Percentiles rank a stretch among this genome's conserved stretches.
phyloP scores from a whole-genome alignment of 2,888 invertebrate species.

The Pachliopta kotzebuea region DNA sequence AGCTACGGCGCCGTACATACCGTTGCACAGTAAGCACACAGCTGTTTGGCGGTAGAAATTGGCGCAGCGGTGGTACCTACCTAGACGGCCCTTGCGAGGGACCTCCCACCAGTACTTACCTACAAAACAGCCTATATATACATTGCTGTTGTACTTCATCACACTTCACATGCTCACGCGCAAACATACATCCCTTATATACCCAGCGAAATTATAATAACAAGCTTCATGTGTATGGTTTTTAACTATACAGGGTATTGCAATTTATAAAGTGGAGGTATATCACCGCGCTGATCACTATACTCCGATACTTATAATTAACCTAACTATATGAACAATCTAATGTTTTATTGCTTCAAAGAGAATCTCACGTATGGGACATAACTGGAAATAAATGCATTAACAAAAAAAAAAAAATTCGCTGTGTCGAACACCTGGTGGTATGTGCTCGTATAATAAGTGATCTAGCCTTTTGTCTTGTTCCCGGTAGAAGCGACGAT shows the following conservation, averaged over 20 bases:
- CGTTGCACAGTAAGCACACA: no score
- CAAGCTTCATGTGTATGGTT: background rate
- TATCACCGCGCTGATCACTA: slow-evolving; percentile 45
- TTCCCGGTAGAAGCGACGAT: no score
- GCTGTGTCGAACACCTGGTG: background rate
- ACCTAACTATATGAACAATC: slow-evolving; percentile 37
- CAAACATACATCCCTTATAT: background rate
- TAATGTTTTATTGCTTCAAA: slow-evolving; percentile 48
- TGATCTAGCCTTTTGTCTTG: no score
- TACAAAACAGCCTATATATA: background rate
- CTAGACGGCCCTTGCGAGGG: no score
- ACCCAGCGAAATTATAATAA: background rate
- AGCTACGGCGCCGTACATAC: no score
- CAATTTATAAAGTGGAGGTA: slow-evolving; percentile 39
- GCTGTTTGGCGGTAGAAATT: no score
- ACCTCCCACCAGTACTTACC: no score
- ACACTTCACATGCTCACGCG: background rate
- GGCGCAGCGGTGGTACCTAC: no score
- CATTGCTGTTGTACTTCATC: background rate
- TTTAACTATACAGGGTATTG: slow-evolving; percentile 32
- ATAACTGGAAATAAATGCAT: slow-evolving; percentile 32
- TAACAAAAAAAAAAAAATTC: slow-evolving; percentile 15
- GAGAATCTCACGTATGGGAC: slow-evolving; percentile 46
- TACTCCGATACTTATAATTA: slow-evolving; percentile 36
- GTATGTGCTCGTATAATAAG: background rate